Evolutionary conservation across 2,888 invertebrate species (phyloP).

Genomic region (Entomobrya proxima): DNA sequence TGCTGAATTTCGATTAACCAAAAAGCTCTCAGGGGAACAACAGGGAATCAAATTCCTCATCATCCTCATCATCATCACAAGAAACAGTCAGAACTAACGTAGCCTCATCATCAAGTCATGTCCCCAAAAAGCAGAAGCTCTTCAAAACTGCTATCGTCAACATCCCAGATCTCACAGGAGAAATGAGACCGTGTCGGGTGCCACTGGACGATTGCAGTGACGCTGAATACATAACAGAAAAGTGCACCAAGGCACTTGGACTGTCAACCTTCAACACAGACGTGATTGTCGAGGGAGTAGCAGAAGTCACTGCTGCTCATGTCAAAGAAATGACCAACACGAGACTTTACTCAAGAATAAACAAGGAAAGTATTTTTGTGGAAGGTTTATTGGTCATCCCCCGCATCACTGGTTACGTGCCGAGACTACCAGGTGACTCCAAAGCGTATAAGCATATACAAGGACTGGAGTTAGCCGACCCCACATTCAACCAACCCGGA

Average conservation of each 20-base stretch:
- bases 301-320: not conserved
- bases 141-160: slow-evolving; percentile 36
- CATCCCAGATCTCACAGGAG: not conserved
- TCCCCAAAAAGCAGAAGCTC: not conserved
- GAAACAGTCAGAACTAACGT: not conserved
- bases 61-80: not conserved
- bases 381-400: not conserved
- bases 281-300: not conserved
- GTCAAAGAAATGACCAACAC: not conserved
- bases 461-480: not conserved
- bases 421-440: not conserved
- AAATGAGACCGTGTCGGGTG: not conserved
- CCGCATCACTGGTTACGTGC: not conserved
- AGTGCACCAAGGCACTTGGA: not conserved
- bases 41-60: not conserved
- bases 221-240: not conserved
- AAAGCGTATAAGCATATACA: not conserved
- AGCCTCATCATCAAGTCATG: not conserved
- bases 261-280: not conserved
- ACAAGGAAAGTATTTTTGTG: not conserved
- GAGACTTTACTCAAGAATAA: not conserved
- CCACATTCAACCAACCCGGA: not conserved
- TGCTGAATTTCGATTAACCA: not conserved
- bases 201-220: slow-evolving; percentile 24
- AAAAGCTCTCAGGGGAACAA: not conserved